Evolutionary conservation across 1,140 invertebrate species (phyloP), one percentile per base, ranked within the genome.

Genomic region (Anadara kagoshimensis): DNA sequence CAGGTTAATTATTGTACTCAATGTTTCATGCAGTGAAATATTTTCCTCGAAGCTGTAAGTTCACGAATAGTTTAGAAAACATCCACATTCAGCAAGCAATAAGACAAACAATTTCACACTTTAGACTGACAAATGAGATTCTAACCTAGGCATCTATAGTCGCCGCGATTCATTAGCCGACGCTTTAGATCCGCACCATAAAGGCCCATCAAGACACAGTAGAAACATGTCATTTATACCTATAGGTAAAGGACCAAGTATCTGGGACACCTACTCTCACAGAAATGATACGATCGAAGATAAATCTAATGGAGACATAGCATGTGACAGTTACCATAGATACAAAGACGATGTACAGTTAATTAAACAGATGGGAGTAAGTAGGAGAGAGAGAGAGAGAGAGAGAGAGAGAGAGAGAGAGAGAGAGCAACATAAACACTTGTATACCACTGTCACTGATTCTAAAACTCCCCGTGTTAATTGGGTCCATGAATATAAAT

Each of bases 271-370:
- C 24, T 91, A 90, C 76, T 83, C 90, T 2, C 91, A 70, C 36
- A 44, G 89, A 8, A 43, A 90, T 5, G 82, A 90, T n/a, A 89
- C 81, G 26, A 91, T 92, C 18, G 29, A 65, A 0, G 91, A 93
- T 76, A 64, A 82, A 12, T 87, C 70, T 24, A 91, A 88, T 70
- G 93, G 92, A 0, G 93, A 94, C 82, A 79, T 93, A n/a, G 92
- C 93, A 0, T 91, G 90, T 69, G 91, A 94, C 83, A 93, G 92
- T 8, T 94, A 94, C 85, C 84, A 93, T 79, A 87, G 92, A 49
- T 93, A 92, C 82, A 85, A 88, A 49, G 91, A 93, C 74, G 94
- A 94, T 86, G 91, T 94, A 0, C 85, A 90, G 29, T 86, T 92
- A 29, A 78, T 94, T 3, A 87, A 85, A 73, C 62, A 76, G 58